Evolutionary conservation across 1,140 invertebrate genomes (phyloP).

Genomic region (Tetramorium parvispinum): DNA sequence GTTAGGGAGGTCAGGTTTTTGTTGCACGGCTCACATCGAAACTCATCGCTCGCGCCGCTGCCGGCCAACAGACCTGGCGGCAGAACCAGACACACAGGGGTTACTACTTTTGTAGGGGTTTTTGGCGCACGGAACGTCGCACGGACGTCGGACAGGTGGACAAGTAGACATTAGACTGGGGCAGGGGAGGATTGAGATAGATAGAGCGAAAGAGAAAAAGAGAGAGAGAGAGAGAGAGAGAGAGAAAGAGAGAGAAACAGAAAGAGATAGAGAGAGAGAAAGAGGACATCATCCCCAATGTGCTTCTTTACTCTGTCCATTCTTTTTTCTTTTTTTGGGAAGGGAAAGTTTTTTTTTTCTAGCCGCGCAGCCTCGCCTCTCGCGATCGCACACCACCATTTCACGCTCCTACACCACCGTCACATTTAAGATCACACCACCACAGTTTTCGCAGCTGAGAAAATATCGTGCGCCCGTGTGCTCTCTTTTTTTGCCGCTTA

Average conservation of each 20-base stretch:
- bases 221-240: not conserved
- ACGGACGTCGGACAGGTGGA: conserved; percentile 40
- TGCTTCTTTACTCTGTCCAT: conserved; percentile 49
- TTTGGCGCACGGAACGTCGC: conserved; percentile 64
- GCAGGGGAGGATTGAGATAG: not conserved
- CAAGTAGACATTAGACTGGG: conserved; percentile 48
- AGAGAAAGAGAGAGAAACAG: conserved; percentile 6
- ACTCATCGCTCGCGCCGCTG: conserved; percentile 89
- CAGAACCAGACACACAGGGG: conserved; percentile 85
- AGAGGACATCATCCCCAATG: conserved; percentile 52
- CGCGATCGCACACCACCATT: conserved; percentile 37
- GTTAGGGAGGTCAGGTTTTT: conserved; percentile 94
- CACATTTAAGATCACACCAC: conserved; percentile 52
- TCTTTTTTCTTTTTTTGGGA: conserved; percentile 38
- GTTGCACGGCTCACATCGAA: conserved; percentile 95
- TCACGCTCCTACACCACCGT: conserved; percentile 71
- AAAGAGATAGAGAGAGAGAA: conserved; percentile 37
- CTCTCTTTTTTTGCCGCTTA: conserved; percentile 48
- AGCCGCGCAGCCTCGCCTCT: conserved; percentile 10
- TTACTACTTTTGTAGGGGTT: conserved; percentile 80
- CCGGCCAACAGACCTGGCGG: conserved; percentile 86
- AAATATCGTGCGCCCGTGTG: conserved; percentile 78
- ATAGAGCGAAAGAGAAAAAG: not conserved
- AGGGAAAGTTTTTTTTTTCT: conserved; percentile 12
- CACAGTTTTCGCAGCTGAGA: conserved; percentile 63